Evolutionary conservation across 2,888 invertebrate species (phyloP).

Genomic region (Coenonympha arcania): DNA sequence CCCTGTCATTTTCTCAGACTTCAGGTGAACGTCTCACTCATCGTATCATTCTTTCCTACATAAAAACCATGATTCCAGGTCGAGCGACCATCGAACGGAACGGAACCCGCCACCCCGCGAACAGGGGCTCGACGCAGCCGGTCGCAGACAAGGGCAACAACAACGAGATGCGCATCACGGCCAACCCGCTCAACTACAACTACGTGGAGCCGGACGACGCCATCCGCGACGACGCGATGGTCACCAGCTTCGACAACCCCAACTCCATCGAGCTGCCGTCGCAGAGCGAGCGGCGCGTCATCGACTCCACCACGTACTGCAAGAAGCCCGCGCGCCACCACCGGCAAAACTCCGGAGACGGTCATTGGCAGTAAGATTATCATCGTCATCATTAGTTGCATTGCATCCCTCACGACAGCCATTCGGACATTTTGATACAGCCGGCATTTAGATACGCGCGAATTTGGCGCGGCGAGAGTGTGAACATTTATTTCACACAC

Average conservation of each 20-base stretch:
- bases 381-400: slow-evolving; percentile 35
- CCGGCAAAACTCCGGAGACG: slow-evolving; percentile 58
- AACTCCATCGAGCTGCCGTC: slow-evolving; percentile 81
- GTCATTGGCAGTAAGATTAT: slow-evolving; percentile 69
- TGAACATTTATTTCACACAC: too few species aligned
- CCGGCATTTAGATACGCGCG: neutral
- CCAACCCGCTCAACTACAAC: slow-evolving; percentile 82
- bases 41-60: too few species aligned
- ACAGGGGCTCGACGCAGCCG: slow-evolving; percentile 54
- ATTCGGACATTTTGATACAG: slow-evolving; percentile 25
- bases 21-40: too few species aligned
- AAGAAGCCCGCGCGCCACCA: slow-evolving; percentile 71
- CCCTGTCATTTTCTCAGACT: too few species aligned
- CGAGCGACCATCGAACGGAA: slow-evolving; percentile 76
- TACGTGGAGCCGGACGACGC: slow-evolving; percentile 80
- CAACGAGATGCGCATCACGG: slow-evolving; percentile 82
- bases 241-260: slow-evolving; percentile 83
- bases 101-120: slow-evolving; percentile 61
- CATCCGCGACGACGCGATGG: slow-evolving; percentile 68
- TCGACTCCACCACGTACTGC: slow-evolving; percentile 82
- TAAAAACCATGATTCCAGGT: slow-evolving; percentile 54
- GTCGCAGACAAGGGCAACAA: slow-evolving; percentile 47
- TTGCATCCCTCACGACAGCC: slow-evolving; percentile 30
- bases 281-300: slow-evolving; percentile 55
- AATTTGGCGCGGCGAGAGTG: too few species aligned